phyloP scores from a whole-genome alignment of 2,797 vertebrate genomes.

The Buceros bicornis region DNA sequence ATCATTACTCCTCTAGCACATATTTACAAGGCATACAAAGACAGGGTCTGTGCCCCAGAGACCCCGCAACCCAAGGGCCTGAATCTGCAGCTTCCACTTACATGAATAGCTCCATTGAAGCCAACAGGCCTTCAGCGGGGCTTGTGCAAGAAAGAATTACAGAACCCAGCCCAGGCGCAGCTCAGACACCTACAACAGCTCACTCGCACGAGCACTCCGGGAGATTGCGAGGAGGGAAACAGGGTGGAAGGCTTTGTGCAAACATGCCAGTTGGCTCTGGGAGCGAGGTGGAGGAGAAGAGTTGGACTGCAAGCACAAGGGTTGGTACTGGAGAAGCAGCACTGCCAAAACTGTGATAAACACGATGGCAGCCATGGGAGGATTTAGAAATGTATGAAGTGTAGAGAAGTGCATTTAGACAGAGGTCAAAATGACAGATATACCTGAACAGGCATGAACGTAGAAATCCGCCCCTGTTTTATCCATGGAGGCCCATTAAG shows the following conservation, averaged over 20 bases:
- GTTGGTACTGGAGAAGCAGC: background rate
- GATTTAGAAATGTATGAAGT: background rate
- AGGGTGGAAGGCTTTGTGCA: background rate
- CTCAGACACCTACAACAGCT: background rate
- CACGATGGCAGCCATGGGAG: background rate
- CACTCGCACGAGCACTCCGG: background rate
- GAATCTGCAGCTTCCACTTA: background rate
- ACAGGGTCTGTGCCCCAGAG: constrained; percentile 17
- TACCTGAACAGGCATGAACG: background rate
- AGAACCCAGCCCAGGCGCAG: background rate
- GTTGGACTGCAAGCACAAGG: background rate
- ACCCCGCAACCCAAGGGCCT: background rate
- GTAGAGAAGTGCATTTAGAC: background rate
- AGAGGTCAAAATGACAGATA: background rate
- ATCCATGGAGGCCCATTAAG: background rate
- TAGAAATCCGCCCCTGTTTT: background rate
- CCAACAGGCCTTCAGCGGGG: background rate
- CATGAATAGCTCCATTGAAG: background rate
- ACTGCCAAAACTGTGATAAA: background rate
- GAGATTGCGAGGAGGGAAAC: background rate
- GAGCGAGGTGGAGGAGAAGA: background rate
- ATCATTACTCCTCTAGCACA: constrained; percentile 37
- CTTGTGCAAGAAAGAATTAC: background rate
- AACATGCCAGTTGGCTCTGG: background rate
- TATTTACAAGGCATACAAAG: constrained; percentile 12